Evolutionary conservation across 2,113 vertebrate genomes (phyloP), one percentile per base, ranked within the genome.

Genomic region (Conger conger): DNA sequence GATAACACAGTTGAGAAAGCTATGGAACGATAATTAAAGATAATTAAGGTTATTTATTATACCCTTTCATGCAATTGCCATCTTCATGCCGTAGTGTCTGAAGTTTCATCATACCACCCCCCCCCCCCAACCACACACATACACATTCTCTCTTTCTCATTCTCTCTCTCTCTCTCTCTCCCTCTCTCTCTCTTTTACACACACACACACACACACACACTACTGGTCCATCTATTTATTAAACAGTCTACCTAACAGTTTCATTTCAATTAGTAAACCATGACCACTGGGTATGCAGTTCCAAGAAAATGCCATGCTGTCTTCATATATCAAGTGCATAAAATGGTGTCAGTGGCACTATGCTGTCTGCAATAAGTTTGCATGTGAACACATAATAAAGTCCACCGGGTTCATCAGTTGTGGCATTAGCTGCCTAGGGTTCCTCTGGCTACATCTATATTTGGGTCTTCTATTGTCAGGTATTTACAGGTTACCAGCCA

Each of bases 41-140:
- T 73, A 73, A 73, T 73, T 73, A 73, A 33, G n/a, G 68, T 73
- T 73, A 33, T 73, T 73, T 30, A 73, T 73, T 33, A 73, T 73
- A 73, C n/a, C 68, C 68, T 33, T 73, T 73, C 68, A 73, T 73
- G 27, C n/a, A n/a, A 27, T 27, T 63, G 2, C 57, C 57, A 63
- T 73, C 68, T 30, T 11, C 68, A 33, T 13, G 20, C 27, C 68
- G 9, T 27, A 33, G 68, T 33, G n/a, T 73, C 5, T 73, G 68
- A 13, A 9, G n/a, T 33, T 33, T 73, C 68, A 73, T 33, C 9
- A 13, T 27, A 73, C 11, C 68, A 33, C 11, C 11, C 20, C 60
- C 60, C 4, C 60, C 9, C 63, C 6, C n/a, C n/a, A 1, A 33
- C n/a, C 57, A 23, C 4, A 27, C 57, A 60, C 18, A 60, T 20